These are phyloP conservation scores for Anthopleura sola DNA, from an alignment of 64 coral and sea anemone species.

Conservation along the genomic window DNA sequence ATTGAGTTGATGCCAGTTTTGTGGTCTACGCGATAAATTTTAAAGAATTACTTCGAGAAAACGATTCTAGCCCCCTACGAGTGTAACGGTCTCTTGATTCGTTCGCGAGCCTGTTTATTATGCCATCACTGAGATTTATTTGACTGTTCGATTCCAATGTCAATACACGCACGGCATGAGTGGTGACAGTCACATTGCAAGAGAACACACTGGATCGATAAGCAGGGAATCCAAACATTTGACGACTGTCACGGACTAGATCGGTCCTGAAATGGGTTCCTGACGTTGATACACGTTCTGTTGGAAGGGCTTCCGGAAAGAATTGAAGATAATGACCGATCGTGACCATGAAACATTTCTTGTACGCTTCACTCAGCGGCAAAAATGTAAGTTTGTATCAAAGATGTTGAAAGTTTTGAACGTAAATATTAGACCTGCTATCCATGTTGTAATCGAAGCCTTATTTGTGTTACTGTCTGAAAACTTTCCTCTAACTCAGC, in stretches of 20 bases:
- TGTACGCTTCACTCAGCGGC: slow-evolving; percentile 55
- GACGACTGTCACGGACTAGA: not conserved
- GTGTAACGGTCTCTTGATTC: not conserved
- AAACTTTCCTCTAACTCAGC: not conserved
- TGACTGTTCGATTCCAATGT: slow-evolving; percentile 19
- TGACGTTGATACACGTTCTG: not conserved
- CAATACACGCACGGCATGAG: not conserved
- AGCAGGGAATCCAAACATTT: not conserved
- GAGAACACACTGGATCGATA: slow-evolving; percentile 14
- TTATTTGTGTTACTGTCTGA: slow-evolving; percentile 1
- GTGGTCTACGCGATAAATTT: not conserved
- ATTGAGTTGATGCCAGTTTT: slow-evolving; percentile 4
- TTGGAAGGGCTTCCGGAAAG: slow-evolving; percentile 2
- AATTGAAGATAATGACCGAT: not conserved
- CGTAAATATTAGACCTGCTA: slow-evolving; percentile 9
- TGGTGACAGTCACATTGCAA: slow-evolving; percentile 6
- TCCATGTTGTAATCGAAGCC: not conserved
- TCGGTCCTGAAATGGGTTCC: not conserved
- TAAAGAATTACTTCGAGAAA: not conserved
- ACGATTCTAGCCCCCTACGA: not conserved
- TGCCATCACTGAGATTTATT: slow-evolving; percentile 13
- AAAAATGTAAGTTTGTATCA: slow-evolving; percentile 59
- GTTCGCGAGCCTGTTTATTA: not conserved
- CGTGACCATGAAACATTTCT: slow-evolving; percentile 47
- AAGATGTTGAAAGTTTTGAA: not conserved